These are phyloP conservation scores for Trissonchulus sp. DNA, from an alignment of 2,888 invertebrate genomes.

Conservation along the genomic window DNA sequence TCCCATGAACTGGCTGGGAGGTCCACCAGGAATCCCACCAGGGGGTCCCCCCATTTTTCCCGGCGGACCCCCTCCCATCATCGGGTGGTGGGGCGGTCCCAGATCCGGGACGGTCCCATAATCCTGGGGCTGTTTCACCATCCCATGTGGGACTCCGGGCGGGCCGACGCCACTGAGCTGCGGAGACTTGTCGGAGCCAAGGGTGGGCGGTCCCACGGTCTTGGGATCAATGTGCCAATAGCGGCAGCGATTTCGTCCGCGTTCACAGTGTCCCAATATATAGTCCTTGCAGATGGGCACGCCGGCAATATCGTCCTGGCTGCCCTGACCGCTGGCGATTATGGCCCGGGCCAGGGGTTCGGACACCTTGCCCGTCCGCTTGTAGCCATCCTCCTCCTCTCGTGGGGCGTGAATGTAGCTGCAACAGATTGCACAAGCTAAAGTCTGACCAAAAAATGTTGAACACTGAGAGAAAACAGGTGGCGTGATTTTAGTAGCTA, in stretches of 20 bases:
- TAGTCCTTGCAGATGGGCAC: slow-evolving; percentile 51
- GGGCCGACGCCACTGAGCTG: background rate
- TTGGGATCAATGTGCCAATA: slow-evolving; percentile 48
- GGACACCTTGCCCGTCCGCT: slow-evolving; percentile 67
- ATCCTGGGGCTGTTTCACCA: too few relatives aligned
- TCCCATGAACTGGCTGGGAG: too few relatives aligned
- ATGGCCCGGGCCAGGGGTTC: slow-evolving; percentile 57
- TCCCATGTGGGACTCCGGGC: too few relatives aligned
- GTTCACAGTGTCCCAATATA: slow-evolving; percentile 45
- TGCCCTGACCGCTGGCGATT: slow-evolving; percentile 48
- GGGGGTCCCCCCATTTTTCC: too few relatives aligned
- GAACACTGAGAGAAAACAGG: too few relatives aligned
- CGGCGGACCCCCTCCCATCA: too few relatives aligned
- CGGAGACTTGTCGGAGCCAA: background rate
- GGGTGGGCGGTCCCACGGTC: slow-evolving; percentile 33
- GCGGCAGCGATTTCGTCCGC: slow-evolving; percentile 46
- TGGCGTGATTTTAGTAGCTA: too few relatives aligned
- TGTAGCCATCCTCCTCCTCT: slow-evolving; percentile 67
- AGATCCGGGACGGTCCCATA: too few relatives aligned
- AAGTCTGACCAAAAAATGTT: too few relatives aligned
- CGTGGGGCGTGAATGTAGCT: slow-evolving; percentile 70
- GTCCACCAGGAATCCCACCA: too few relatives aligned
- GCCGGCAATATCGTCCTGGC: slow-evolving; percentile 47
- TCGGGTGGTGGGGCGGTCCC: too few relatives aligned
- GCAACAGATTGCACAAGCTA: too few relatives aligned